Conservation (phyloP, 1,140 invertebrate genomes). For the Pseudachorutes palmiensis region DNA sequence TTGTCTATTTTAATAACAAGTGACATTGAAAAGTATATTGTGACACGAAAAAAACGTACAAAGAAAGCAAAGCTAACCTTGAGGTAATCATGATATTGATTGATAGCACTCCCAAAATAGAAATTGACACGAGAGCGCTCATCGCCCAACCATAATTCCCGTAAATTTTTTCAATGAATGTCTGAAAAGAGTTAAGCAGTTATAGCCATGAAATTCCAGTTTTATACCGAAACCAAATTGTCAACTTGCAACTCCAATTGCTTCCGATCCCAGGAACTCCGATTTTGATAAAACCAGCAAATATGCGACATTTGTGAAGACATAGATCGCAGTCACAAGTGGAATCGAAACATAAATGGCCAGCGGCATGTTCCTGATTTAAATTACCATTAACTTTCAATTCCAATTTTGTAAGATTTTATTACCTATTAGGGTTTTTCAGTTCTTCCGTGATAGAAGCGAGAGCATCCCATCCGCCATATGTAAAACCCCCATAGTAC, state of each 20-base stretch:
- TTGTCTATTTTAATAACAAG: constrained; percentile 46
- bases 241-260: constrained; percentile 73
- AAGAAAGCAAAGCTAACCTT: constrained; percentile 47
- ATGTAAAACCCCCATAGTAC: constrained; percentile 92
- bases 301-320: constrained; percentile 84
- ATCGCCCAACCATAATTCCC: constrained; percentile 74
- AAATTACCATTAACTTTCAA: background rate
- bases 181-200: constrained; percentile 44
- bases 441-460: constrained; percentile 89
- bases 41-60: no score
- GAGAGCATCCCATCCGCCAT: constrained; percentile 77
- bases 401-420: background rate
- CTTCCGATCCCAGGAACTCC: constrained; percentile 70
- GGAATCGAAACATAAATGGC: constrained; percentile 89
- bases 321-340: constrained; percentile 73
- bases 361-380: constrained; percentile 68
- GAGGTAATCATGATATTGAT: constrained; percentile 85
- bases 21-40: background rate
- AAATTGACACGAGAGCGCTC: constrained; percentile 78
- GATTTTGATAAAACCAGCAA: constrained; percentile 71
- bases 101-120: constrained; percentile 78
- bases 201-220: constrained; percentile 5
- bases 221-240: constrained; percentile 21
- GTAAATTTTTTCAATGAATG: constrained; percentile 74
- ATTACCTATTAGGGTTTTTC: constrained; percentile 74